Evolutionary conservation across 2,888 invertebrate genomes (phyloP), one percentile per base, ranked within the genome.

Genomic region (Xanthia icteritia): DNA sequence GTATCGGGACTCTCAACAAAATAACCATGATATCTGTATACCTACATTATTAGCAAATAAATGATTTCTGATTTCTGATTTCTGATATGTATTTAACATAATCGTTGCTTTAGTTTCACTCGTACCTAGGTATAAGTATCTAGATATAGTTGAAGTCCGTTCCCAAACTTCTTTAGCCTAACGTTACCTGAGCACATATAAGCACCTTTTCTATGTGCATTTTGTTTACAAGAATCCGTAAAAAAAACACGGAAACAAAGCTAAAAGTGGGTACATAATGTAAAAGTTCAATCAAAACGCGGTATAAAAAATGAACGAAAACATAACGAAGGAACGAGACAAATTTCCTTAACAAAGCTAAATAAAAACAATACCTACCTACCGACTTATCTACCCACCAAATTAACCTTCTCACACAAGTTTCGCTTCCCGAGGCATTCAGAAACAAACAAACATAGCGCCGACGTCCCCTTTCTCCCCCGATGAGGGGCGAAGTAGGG

Each of bases 381-480:
- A 90, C 86, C 87, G 87, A 91, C 89, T 90, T 90, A 91, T 90
- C 88, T 91, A 91, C 89, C 91, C 89, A 87, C 88, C 86, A 88
- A 92, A 92, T 92, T 92, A 93, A 92, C 89, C 85, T 83, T 86
- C 86, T 88, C 85, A 89, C 90, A 88, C 87, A 90, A 92, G 89
- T 89, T 88, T 90, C 88, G 89, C 89, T 90, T 90, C 88, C 87
- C 88, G 85, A 86, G 86, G 88, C 85, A 86, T 90, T 90, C 82
- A 81, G 89, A 87, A 90, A 90, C 91, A 92, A 93, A 91, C 93
- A 92, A 91, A 89, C 86, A 88, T 80, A 76, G 85, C 86, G 78
- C 80, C 74, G 83, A 82, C 77, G 58, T 86, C 89, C 88, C 86
- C 88, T 84, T 79, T 69, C 79, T 76, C 77, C 89, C 87, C 82